Percentiles rank a stretch among this genome's conserved stretches.
These are phyloP conservation scores for Timandra comae DNA, from an alignment of 2,888 invertebrate genomes.

Conservation along the genomic window DNA sequence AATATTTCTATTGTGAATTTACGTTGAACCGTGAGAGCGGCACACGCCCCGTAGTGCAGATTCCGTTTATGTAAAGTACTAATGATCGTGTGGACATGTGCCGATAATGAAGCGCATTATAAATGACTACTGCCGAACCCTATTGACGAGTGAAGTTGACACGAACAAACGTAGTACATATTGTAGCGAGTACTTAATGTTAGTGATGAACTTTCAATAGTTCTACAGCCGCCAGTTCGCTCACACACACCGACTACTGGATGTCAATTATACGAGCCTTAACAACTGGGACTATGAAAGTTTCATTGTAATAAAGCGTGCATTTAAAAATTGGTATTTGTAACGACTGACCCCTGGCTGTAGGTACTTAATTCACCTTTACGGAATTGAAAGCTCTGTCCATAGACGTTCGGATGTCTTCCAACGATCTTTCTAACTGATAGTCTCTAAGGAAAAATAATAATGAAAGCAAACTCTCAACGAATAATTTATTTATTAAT, in stretches of 20 bases:
- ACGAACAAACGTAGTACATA: slow-evolving; percentile 32
- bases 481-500: slow-evolving; percentile 44
- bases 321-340: slow-evolving; percentile 56
- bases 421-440: slow-evolving; percentile 34
- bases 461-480: slow-evolving; percentile 31
- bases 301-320: slow-evolving; percentile 39
- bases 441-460: slow-evolving; percentile 34
- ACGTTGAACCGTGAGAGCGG: neutral
- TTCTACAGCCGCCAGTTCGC: slow-evolving; percentile 39
- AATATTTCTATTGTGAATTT: slow-evolving; percentile 7
- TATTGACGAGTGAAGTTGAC: slow-evolving; percentile 16
- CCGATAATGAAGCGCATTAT: slow-evolving; percentile 34
- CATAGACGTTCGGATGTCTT: slow-evolving; percentile 44
- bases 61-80: slow-evolving; percentile 39
- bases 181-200: slow-evolving; percentile 48
- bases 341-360: slow-evolving; percentile 43
- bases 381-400: slow-evolving; percentile 59
- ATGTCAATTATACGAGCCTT: slow-evolving; percentile 71
- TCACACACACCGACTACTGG: slow-evolving; percentile 31
- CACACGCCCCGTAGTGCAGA: slow-evolving; percentile 22
- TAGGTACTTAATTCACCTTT: slow-evolving; percentile 52
- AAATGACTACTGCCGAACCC: slow-evolving; percentile 24
- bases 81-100: slow-evolving; percentile 56
- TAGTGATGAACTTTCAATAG: slow-evolving; percentile 51
- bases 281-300: slow-evolving; percentile 53